Base-by-base conservation (phyloP, 2,888 invertebrate species). In the Priocnemis perturbator region DNA sequence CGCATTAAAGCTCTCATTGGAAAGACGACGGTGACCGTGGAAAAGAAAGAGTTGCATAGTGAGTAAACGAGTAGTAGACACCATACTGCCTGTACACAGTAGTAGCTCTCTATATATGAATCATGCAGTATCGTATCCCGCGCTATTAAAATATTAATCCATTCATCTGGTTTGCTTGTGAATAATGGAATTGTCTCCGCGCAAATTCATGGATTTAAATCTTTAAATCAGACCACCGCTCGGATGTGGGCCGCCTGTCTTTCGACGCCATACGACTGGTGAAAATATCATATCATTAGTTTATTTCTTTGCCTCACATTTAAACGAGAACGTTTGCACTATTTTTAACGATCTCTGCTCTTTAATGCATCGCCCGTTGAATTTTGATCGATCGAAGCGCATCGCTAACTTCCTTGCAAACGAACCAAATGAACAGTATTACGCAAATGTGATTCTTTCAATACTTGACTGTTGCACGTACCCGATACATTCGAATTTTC, bases 1-100 rank as follows among this genome's bases (percentile, higher is more conserved):
- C 85, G 81, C 84, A 83, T 86, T 86, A 82, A 89, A 89, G 88
- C 88, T 87, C 89, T 89, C 88, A 89, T 89, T 88, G 88, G 89
- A 87, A 88, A 88, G 81, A 88, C 88, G 81, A 87, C 88, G 78
- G 88, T 89, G 85, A 88, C 88, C 77, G 87, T 88, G 88, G 88
- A 88, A 87, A 89, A 89, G 86, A 89, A 89, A 89, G 88, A 88
- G 65, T 87, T 89, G 78, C 88, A 89, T 87, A 88, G 88, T 88
- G 86, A 89, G 88, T 89, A 88, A 87, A 73, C 63, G 66, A 73
- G 66, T 76, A 72, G 70, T 76, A 73, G 55, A n/a, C 74, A 70
- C 60, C 61, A 57, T 77, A 11, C 37, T 37, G 67, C 72, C 56
- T 63, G 69, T 73, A 37, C 20, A 71, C 64, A 71, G 44, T 71